phyloP scores from a whole-genome alignment of 2,888 invertebrate genomes.

The Lysandra bellargus region DNA sequence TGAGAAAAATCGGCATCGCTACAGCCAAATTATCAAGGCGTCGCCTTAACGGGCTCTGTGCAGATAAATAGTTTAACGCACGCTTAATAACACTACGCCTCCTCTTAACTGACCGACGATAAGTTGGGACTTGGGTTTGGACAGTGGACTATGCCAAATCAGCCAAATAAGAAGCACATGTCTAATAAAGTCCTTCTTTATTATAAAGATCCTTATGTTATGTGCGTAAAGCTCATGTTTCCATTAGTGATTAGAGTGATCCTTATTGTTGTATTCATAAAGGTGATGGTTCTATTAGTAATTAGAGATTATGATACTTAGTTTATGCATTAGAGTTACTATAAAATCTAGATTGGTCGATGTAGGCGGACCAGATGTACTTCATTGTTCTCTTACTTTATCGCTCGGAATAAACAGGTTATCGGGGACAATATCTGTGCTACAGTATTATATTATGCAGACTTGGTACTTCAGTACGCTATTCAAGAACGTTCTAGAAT shows the following conservation, averaged over 20 bases:
- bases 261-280: background rate
- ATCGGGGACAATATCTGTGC: background rate
- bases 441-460: background rate
- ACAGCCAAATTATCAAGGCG: too few species aligned
- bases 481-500: background rate
- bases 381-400: constrained; percentile 12
- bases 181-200: background rate
- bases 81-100: constrained; percentile 33
- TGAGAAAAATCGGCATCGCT: too few species aligned
- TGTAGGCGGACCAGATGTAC: constrained; percentile 23
- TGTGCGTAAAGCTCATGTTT: background rate
- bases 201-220: background rate
- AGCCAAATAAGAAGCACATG: background rate
- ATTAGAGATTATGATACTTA: background rate
- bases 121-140: background rate
- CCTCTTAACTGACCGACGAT: constrained; percentile 1
- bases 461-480: background rate
- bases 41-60: constrained; percentile 65
- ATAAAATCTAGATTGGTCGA: background rate
- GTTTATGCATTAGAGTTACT: background rate
- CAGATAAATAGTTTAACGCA: constrained; percentile 54
- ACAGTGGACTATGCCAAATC: background rate
- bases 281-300: background rate
- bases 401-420: background rate
- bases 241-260: background rate